Evolutionary conservation across 2,888 invertebrate genomes (phyloP).

Genomic region (Aphidius colemani): DNA sequence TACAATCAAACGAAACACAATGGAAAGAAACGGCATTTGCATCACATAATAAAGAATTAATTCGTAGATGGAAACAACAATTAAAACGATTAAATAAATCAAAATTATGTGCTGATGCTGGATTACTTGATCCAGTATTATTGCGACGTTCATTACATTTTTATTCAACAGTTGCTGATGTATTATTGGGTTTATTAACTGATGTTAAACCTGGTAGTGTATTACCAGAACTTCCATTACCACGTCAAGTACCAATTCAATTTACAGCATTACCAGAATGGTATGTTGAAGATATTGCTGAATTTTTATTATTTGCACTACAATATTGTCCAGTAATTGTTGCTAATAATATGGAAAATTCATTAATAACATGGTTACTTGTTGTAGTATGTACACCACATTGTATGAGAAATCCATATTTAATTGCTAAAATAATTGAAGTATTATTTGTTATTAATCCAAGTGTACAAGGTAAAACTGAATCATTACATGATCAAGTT

Average conservation of each 20-base stretch:
- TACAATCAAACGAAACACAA: slow-evolving; percentile 78
- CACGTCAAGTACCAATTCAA: slow-evolving; percentile 69
- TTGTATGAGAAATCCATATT: slow-evolving; percentile 93
- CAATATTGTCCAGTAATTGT: slow-evolving; percentile 81
- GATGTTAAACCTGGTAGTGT: slow-evolving; percentile 62
- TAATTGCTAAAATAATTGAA: slow-evolving; percentile 95
- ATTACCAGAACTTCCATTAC: slow-evolving; percentile 64
- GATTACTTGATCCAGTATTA: slow-evolving; percentile 82
- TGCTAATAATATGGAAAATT: slow-evolving; percentile 77
- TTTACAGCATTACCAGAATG: slow-evolving; percentile 95
- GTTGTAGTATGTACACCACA: slow-evolving; percentile 88
- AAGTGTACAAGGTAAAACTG: slow-evolving; percentile 63
- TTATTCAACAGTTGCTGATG: slow-evolving; percentile 83
- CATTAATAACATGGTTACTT: slow-evolving; percentile 85
- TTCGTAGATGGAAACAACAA: slow-evolving; percentile 87
- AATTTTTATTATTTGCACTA: slow-evolving; percentile 89
- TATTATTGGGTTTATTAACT: slow-evolving; percentile 72
- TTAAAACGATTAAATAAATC: slow-evolving; percentile 75
- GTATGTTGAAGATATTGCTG: slow-evolving; percentile 97
- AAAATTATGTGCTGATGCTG: slow-evolving; percentile 91
- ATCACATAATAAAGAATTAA: slow-evolving; percentile 78
- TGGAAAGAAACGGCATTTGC: slow-evolving; percentile 81
- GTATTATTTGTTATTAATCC: slow-evolving; percentile 81
- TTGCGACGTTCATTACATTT: slow-evolving; percentile 84
- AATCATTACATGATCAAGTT: slow-evolving; percentile 73